Base-by-base conservation (phyloP, 35 echinoderm and acorn worm genomes). In the Diadema setosum region DNA sequence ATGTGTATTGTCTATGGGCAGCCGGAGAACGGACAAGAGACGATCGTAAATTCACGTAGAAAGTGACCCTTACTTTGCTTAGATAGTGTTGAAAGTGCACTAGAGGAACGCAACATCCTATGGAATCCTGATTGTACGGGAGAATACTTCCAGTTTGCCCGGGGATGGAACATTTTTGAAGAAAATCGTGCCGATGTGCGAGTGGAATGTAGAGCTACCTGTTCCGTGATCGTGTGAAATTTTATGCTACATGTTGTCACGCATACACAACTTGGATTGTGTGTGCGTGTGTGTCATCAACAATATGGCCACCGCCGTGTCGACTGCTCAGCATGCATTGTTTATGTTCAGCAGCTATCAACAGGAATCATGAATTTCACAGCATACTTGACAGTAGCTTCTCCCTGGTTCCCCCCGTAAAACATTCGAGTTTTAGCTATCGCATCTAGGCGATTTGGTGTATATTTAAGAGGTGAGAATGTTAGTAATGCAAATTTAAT, bases 341-440 rank as follows among this genome's bases (percentile, higher is more conserved):
- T 78, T 78, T 78, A 78, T 78, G 40, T 78, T 39, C 40, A n/a
- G 44, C 17, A 78, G n/a, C n/a, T n/a, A n/a, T 44, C 73, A 41
- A 14, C 73, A 44, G 35, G 73, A 42, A 78, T 78, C 73, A 78
- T 78, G 73, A 78, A 42, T 78, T 78, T 44, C 73, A 6, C 17
- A 78, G 21, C 73, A 14, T 25, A 16, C 40, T 42, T 78, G 73
- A 78, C 11, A 44, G 18, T 78, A 78, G 33, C 73, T 78, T 78
- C 73, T 39, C 73, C 73, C 73, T 78, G 73, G 73, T 78, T 78
- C 44, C 73, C 73, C 73, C 73, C 73, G 73, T 78, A 78, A 78
- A 44, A n/a, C n/a, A n/a, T n/a, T n/a, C n/a, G n/a, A n/a, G n/a
- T n/a, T n/a, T n/a, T n/a, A n/a, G n/a, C n/a, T n/a, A n/a, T n/a